Percentiles rank a stretch among this genome's conserved stretches.
Evolutionary conservation across 2,113 vertebrate species (phyloP).

Genomic region (Charadrius vociferus): DNA sequence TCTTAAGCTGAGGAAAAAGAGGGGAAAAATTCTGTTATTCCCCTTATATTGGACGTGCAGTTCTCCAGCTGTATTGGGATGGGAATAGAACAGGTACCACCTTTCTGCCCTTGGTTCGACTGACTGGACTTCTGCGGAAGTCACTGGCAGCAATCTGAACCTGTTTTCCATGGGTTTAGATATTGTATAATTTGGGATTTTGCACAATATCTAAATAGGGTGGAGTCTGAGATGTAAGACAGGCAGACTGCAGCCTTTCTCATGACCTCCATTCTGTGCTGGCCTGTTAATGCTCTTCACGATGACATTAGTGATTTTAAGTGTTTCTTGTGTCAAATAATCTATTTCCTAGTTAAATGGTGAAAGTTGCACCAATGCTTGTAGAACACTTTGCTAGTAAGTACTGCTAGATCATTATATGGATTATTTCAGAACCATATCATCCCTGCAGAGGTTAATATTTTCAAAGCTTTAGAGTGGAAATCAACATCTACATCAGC

Average conservation of each 20-base stretch:
- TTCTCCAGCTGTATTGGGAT: background rate
- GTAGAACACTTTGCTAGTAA: background rate
- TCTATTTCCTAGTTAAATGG: background rate
- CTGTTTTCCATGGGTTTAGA: background rate
- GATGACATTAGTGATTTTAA: background rate
- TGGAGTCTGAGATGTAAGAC: background rate
- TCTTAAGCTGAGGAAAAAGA: background rate
- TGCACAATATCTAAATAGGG: no score
- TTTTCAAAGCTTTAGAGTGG: background rate
- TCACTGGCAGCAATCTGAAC: background rate
- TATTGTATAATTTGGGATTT: background rate
- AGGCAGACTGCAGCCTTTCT: background rate
- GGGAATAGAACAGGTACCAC: background rate
- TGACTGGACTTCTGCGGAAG: background rate
- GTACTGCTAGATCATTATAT: background rate
- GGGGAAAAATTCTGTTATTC: background rate
- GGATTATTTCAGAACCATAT: background rate
- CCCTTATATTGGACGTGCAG: background rate
- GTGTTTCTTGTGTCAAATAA: background rate
- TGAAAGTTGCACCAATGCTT: accelerated
- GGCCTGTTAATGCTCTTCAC: background rate
- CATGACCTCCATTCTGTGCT: background rate
- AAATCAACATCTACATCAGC: background rate
- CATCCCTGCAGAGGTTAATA: background rate
- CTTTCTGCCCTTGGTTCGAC: background rate